Evolutionary conservation across 2,888 invertebrate species (phyloP), one percentile per base, ranked within the genome.

Genomic region (Syrista parreyssii): DNA sequence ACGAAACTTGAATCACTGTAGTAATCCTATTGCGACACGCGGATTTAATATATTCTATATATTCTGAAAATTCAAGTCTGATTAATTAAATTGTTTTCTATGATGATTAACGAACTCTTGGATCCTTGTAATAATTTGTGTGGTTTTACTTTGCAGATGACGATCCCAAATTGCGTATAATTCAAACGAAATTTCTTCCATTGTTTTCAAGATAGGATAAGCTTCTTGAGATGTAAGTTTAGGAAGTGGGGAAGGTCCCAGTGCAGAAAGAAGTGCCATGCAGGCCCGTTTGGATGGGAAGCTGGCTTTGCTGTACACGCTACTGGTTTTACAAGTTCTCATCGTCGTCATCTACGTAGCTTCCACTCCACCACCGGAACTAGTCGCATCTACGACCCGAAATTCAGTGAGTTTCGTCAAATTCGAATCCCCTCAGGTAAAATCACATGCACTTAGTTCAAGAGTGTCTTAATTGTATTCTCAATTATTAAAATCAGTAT

Each of bases 221-320:
- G 71, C 31, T 71, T 75, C 68, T 68, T 68, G 79, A 80, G 40
- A 76, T 74, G 72, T 82, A 83, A 83, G 81, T 82, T 83, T 80
- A 78, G 74, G 6, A 40, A 40, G 68, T 31, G 30, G 68, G n/a
- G 30, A 36, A 74, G 74, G n/a, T 55, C 55, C 23, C 55, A 55
- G 55, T 33, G 30, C 36, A 35, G 74, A 74, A 74, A 75, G 32
- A 71, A 81, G 85, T 89, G 89, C 87, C 84, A 91, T 91, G 91
- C 90, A 90, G 89, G 84, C 86, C 85, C 90, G 90, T 78, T 82
- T 91, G 79, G 91, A 91, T 87, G 91, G 89, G 82, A 91, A 91
- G 85, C 88, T 90, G 79, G 86, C 86, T 81, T 86, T 91, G 82
- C 89, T 91, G 75, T 91, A 90, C 84, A 91, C 90, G 76, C 81